Base-by-base conservation (phyloP, 2,113 vertebrate species). In the Mobula birostris region DNA sequence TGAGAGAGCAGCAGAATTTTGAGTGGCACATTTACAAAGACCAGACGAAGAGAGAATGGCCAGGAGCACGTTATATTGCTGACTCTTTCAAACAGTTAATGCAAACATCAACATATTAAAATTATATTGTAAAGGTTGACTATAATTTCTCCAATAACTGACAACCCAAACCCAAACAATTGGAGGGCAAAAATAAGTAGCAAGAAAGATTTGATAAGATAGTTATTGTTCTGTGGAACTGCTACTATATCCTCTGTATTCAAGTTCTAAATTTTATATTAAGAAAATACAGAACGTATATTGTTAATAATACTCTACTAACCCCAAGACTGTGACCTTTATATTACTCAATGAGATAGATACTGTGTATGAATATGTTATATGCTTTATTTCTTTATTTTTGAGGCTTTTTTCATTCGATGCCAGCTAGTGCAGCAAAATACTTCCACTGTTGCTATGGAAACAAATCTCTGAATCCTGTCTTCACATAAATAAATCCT, bases 401-500 rank as follows among this genome's bases (percentile, higher is more conserved):
- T 95, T 95, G 95, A 70, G 63, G 95, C 91, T 2, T 94, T 94
- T 94, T 94, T 94, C 95, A 95, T 95, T 96, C 96, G 95, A 95
- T 94, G 95, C 88, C 88, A 68, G 58, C 11, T 95, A 95, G 94
- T 94, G 94, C 96, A 96, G 95, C 77, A 68, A 96, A 95, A 95
- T 95, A 94, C 94, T 96, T 94, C 94, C 94, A 94, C 94, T 0
- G 96, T 97, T 97, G 96, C 97, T 96, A 96, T 96, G 96, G 95
- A 97, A 97, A 97, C 97, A 91, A 79, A 87, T 74, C 95, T 80
- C 94, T 94, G 94, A 96, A 95, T 96, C 96, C 95, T 95, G 94
- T 96, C 95, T 95, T 96, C 96, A 94, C 95, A 83, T 94, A 94
- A 95, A 95, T 94, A 94, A 97, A 95, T 96, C 96, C 96, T 95